Conservation (phyloP, 23 tunicate genomes). For the Styela plicata region DNA sequence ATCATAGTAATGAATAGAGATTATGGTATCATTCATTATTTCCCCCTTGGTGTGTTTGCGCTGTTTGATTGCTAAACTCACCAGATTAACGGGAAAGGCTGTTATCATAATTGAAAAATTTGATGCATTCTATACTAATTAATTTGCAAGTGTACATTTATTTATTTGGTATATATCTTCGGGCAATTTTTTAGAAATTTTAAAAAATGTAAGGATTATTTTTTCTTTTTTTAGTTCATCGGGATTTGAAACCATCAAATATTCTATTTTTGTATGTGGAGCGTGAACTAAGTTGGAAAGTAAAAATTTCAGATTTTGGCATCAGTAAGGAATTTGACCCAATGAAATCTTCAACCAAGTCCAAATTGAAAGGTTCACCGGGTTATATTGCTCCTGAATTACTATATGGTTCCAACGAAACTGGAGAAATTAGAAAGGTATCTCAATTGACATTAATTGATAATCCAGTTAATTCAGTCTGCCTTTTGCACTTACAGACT, state of each 20-base stretch:
- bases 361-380: neutral
- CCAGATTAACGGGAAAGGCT: no score
- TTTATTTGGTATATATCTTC: no score
- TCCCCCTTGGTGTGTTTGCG: no score
- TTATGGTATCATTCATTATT: no score
- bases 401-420: neutral
- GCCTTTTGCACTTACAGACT: no score
- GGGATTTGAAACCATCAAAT: slow-evolving; percentile 33
- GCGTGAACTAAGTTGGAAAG: neutral
- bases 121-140: no score
- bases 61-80: no score
- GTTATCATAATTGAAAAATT: no score
- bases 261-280: slow-evolving; percentile 15
- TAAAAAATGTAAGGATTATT: no score
- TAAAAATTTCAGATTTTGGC: slow-evolving; percentile 32
- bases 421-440: neutral
- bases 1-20: no score
- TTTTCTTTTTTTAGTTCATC: slow-evolving; percentile 6
- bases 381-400: slow-evolving; percentile 32
- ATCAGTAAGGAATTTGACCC: slow-evolving; percentile 2
- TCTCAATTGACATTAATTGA: neutral
- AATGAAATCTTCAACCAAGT: slow-evolving; percentile 5
- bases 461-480: neutral
- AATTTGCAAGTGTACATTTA: no score
- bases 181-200: no score